Percentiles rank a stretch among this genome's conserved stretches.
Evolutionary conservation across 2,888 invertebrate genomes (phyloP).

Genomic region (Stenoptilia bipunctidactyla): DNA sequence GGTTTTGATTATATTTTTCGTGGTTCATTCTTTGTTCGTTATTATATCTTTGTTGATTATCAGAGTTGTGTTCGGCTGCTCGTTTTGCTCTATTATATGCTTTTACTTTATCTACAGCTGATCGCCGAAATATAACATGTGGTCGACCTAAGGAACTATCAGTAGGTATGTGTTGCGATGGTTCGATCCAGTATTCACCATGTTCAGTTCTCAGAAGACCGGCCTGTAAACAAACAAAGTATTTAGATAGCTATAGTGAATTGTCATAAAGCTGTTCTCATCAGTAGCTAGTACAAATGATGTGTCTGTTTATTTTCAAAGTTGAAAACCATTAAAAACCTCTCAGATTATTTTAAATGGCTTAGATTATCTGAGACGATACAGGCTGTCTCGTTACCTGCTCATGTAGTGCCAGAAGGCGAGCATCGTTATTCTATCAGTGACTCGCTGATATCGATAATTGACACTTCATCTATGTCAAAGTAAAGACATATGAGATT

Average conservation of each 20-base stretch:
- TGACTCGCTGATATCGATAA: neutral
- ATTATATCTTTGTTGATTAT: constrained; percentile 24
- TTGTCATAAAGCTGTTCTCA: too few relatives aligned
- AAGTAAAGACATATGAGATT: neutral
- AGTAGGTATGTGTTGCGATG: constrained; percentile 66
- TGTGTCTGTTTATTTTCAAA: too few relatives aligned
- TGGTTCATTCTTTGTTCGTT: constrained; percentile 41
- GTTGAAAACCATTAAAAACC: too few relatives aligned
- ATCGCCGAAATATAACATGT: constrained; percentile 77
- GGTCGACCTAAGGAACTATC: constrained; percentile 60
- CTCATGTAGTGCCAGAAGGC: too few relatives aligned
- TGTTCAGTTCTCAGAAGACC: constrained; percentile 76
- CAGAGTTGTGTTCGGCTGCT: constrained; percentile 17
- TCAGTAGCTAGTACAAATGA: too few relatives aligned
- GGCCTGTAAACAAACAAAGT: constrained; percentile 51
- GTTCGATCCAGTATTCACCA: constrained; percentile 81
- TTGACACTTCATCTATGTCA: neutral
- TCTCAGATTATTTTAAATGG: too few relatives aligned
- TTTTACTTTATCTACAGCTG: constrained; percentile 68
- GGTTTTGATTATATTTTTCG: constrained; percentile 53
- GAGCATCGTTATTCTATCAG: neutral
- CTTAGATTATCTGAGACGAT: too few relatives aligned
- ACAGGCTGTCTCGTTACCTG: too few relatives aligned
- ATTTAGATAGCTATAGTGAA: too few relatives aligned
- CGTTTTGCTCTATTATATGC: constrained; percentile 49